Conservation (phyloP, 2,113 vertebrate genomes). For the Phyllopteryx taeniolatus region DNA sequence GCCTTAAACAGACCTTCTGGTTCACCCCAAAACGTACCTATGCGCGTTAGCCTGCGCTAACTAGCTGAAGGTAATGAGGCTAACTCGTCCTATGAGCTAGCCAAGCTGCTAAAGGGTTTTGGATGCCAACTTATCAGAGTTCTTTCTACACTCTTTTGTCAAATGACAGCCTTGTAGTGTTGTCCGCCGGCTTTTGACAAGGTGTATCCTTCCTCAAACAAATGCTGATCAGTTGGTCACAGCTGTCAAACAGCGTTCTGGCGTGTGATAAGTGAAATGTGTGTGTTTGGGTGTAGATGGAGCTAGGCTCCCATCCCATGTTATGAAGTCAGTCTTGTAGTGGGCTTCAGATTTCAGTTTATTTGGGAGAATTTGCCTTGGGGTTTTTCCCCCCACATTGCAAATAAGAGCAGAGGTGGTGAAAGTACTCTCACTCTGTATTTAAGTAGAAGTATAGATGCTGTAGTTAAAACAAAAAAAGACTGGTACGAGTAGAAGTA, state of each 20-base stretch:
- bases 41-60: conserved; percentile 45
- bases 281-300: not conserved
- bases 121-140: conserved; percentile 9
- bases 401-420: too few relatives aligned
- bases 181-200: not conserved
- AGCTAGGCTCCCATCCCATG: not conserved
- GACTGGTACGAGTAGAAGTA: too few relatives aligned
- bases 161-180: not conserved
- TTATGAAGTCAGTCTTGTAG: not conserved
- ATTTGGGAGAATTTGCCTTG: not conserved
- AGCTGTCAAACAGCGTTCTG: conserved; percentile 15
- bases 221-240: not conserved
- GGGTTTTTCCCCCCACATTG: not conserved
- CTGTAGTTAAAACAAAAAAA: not conserved
- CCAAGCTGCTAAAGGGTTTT: conserved; percentile 17
- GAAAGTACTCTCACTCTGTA: too few relatives aligned
- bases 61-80: conserved; percentile 37
- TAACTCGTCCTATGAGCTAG: conserved; percentile 30
- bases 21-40: conserved; percentile 32
- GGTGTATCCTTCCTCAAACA: not conserved
- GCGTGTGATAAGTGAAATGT: not conserved
- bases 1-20: not conserved
- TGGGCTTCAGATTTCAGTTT: not conserved
- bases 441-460: not conserved
- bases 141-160: not conserved